Percentiles rank a stretch among this genome's conserved stretches.
phyloP scores from a whole-genome alignment of 2,888 invertebrate species.

The Drosophila lacicola region DNA sequence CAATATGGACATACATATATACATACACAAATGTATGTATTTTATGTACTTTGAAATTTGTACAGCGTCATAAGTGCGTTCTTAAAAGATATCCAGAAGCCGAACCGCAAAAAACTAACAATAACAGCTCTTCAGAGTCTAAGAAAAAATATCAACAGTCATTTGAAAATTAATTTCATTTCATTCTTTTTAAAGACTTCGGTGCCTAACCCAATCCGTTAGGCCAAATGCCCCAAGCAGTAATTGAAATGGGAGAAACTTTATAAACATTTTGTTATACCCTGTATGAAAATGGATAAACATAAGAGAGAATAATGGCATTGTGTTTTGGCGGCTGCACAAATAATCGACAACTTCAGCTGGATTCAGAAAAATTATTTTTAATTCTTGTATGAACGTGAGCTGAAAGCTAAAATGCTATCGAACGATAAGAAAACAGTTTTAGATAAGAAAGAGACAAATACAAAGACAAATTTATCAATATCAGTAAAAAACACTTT shows the following conservation, averaged over 20 bases:
- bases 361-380: slow-evolving; percentile 5
- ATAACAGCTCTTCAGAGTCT: neutral
- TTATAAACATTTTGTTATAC: neutral
- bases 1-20: slow-evolving; percentile 2
- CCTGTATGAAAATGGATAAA: too few relatives aligned
- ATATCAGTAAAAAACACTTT: neutral
- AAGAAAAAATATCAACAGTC: slow-evolving; percentile 6
- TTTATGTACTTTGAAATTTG: neutral
- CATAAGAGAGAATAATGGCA: too few relatives aligned
- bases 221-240: slow-evolving; percentile 19
- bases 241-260: slow-evolving; percentile 15
- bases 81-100: neutral
- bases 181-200: slow-evolving; percentile 3
- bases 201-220: slow-evolving; percentile 7
- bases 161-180: slow-evolving; percentile 7
- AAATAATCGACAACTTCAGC: slow-evolving; percentile 19
- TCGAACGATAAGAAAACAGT: slow-evolving; percentile 12
- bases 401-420: slow-evolving; percentile 12
- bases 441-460: slow-evolving; percentile 8
- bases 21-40: neutral
- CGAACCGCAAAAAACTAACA: neutral
- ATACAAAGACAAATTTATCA: neutral
- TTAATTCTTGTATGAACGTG: neutral
- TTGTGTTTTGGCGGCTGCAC: slow-evolving; percentile 22
- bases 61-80: neutral